Evolutionary conservation across 2,113 vertebrate species (phyloP), one percentile per base, ranked within the genome.

Genomic region (Kryptolebias marmoratus): DNA sequence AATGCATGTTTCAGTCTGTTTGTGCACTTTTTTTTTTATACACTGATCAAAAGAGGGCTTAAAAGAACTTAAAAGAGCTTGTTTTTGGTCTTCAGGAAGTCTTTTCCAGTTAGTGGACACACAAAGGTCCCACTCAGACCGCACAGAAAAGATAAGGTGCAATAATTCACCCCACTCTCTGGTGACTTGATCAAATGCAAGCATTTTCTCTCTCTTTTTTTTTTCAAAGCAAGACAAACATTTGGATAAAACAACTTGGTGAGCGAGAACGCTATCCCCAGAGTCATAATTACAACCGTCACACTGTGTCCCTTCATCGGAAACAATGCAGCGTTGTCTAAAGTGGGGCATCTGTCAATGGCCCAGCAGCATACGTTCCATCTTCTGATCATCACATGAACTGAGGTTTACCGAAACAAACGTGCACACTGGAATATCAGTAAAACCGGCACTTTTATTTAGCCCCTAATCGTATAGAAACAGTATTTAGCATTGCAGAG

Each of bases 251-350:
- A 67, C 65, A 62, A 62, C 68, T 71, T 22, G 2, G 47, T 68
- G 64, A 82, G 44, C 75, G 50, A 50, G 39, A 60, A 69, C 47
- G 55, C 44, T 49, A 72, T 64, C 57, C 80, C 80, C 61, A 30
- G 50, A 83, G 83, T 80, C 75, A 81, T 83, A 85, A 84, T 91
- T 88, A 81, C 55, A 84, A 70, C 82, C 65, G 59, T 89, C 70
- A 90, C 86, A 91, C 79, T 81, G 79, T 47, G 75, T 80, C 69
- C 79, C 80, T 92, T 93, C 87, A 86, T 88, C 44, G 82, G 48
- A 84, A 73, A 94, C 91, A 94, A 93, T 86, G 90, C 74, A 42
- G 56, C 85, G 71, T 92, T 94, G 92, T 93, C 63, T 80, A 36
- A 50, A 49, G 42, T 10, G 49, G 82, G 75, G 81, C 59, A 82